Conservation (phyloP, 2,113 vertebrate species). For the Phylloscopus whistleri region DNA sequence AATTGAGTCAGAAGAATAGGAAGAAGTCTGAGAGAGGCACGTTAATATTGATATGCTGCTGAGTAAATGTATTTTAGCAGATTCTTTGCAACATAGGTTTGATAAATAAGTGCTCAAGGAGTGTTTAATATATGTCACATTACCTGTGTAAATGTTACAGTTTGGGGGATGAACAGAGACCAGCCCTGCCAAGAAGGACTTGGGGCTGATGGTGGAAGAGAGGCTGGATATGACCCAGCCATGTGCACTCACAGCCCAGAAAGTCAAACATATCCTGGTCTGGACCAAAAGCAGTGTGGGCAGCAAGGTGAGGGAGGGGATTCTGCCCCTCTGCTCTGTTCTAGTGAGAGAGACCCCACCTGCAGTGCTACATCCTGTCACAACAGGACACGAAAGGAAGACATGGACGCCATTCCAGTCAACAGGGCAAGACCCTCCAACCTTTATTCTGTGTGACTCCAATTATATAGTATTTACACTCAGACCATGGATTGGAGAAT, state of each 20-base stretch:
- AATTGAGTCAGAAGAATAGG: neutral
- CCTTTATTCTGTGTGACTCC: too few species aligned
- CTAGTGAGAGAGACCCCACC: neutral
- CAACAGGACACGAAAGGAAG: too few species aligned
- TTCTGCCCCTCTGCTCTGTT: neutral
- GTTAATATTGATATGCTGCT: neutral
- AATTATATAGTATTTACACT: too few species aligned
- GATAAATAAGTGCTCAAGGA: neutral
- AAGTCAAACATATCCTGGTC: accelerated
- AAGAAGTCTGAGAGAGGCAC: neutral
- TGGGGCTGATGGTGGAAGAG: accelerated
- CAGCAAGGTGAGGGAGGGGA: accelerated
- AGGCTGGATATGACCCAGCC: neutral
- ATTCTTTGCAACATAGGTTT: neutral
- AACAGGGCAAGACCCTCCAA: too few species aligned
- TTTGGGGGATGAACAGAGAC: accelerated
- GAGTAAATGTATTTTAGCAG: neutral
- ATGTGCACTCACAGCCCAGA: accelerated
- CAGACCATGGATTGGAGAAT: too few species aligned
- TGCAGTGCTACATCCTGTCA: accelerated
- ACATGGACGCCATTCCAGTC: too few species aligned
- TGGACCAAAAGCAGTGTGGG: accelerated
- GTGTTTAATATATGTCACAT: neutral
- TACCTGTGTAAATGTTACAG: neutral
- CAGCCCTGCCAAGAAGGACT: neutral